These are phyloP conservation scores for Pristionchus maxplancki DNA, from an alignment of 2,888 invertebrate genomes.

Conservation along the genomic window DNA sequence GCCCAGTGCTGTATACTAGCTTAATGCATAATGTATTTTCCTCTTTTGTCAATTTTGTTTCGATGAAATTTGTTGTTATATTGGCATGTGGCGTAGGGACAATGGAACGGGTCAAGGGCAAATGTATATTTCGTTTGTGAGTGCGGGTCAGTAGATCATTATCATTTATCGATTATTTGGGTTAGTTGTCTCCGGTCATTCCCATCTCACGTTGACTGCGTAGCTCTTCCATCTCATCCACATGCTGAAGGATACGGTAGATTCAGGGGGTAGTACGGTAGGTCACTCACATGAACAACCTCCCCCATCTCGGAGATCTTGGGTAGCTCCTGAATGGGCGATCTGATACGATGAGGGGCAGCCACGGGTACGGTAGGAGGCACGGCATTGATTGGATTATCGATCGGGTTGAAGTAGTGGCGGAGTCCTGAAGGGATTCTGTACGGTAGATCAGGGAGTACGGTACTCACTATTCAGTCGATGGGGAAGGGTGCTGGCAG, in stretches of 20 bases:
- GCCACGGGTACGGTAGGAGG: conserved; percentile 38
- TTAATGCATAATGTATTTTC: neutral
- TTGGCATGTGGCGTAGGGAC: too few relatives aligned
- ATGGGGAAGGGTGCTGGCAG: conserved; percentile 22
- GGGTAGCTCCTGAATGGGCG: neutral
- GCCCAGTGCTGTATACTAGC: neutral
- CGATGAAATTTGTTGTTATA: neutral
- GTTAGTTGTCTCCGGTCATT: neutral
- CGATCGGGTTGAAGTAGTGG: conserved; percentile 43
- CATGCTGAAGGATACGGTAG: neutral
- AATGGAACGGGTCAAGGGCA: too few relatives aligned
- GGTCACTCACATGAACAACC: neutral
- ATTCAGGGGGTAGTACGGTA: neutral
- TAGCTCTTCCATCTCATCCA: neutral
- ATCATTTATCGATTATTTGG: conserved; percentile 28
- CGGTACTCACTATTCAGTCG: conserved; percentile 24
- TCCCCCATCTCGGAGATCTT: neutral
- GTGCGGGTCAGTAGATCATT: conserved; percentile 19
- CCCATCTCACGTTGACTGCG: neutral
- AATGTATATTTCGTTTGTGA: too few relatives aligned
- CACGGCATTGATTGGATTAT: conserved; percentile 14
- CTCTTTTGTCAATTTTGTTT: neutral
- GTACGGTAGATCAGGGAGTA: neutral
- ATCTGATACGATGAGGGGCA: neutral
- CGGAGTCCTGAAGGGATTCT: conserved; percentile 11